Conservation (phyloP, 2,888 invertebrate genomes). For the Lamellibrachia columna region DNA sequence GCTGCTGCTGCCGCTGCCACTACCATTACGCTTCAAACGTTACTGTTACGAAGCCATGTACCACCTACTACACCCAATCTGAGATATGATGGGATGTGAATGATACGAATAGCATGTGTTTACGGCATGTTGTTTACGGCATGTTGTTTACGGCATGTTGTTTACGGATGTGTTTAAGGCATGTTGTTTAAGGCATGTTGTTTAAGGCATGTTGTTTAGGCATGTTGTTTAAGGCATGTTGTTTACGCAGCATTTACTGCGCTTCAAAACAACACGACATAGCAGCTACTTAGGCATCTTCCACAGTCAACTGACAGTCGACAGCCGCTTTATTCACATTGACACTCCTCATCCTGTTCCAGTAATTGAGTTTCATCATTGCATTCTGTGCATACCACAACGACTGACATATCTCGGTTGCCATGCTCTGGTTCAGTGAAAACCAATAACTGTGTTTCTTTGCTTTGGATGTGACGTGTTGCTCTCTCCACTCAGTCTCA, state of each 20-base stretch:
- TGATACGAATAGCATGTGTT: too few species aligned
- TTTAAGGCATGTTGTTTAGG: not conserved
- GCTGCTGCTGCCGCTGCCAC: not conserved
- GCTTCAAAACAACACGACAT: not conserved
- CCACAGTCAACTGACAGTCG: not conserved
- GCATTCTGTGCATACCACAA: not conserved
- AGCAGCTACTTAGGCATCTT: not conserved
- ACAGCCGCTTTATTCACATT: not conserved
- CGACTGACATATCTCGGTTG: not conserved
- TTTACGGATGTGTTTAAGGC: too few species aligned
- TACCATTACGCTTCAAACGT: not conserved
- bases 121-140: too few species aligned
- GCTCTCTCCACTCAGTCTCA: not conserved
- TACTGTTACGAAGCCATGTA: not conserved
- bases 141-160: too few species aligned
- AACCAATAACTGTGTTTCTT: not conserved
- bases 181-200: too few species aligned
- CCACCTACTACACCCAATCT: not conserved
- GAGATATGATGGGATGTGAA: not conserved
- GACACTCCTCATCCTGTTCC: not conserved
- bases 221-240: not conserved
- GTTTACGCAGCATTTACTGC: not conserved
- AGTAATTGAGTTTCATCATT: not conserved
- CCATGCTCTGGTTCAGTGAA: slow-evolving; percentile 1
- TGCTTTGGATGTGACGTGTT: slow-evolving; percentile 21